phyloP scores from a whole-genome alignment of 2,797 vertebrate species.

The Gouania willdenowi region DNA sequence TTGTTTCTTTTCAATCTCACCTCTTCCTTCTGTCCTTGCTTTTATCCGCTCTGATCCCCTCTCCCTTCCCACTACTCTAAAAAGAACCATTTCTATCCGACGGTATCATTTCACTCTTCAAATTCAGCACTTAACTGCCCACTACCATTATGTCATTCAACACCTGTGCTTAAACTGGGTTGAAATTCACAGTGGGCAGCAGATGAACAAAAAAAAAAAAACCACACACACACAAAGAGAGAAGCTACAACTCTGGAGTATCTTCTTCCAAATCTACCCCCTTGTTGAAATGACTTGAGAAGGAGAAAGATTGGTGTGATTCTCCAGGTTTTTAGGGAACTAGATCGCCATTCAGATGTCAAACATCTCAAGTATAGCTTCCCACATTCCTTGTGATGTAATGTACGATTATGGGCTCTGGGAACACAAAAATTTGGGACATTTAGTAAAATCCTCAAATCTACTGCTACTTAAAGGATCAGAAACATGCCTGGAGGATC shows the following conservation, averaged over 20 bases:
- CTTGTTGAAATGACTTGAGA: slow-evolving; percentile 8
- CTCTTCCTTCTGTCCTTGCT: slow-evolving; percentile 60
- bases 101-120: slow-evolving; percentile 67
- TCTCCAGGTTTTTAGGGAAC: not conserved
- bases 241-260: slow-evolving; percentile 12
- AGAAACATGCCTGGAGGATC: slow-evolving; percentile 47
- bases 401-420: slow-evolving; percentile 51
- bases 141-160: slow-evolving; percentile 70
- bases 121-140: slow-evolving; percentile 59
- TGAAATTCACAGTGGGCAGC: slow-evolving; percentile 47
- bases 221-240: too few species aligned
- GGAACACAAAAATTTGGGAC: slow-evolving; percentile 34
- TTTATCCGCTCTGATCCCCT: slow-evolving; percentile 67
- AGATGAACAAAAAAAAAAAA: slow-evolving; percentile 21
- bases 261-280: slow-evolving; percentile 22
- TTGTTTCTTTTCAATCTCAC: slow-evolving; percentile 69
- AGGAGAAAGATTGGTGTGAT: not conserved
- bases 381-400: slow-evolving; percentile 45
- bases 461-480: slow-evolving; percentile 66
- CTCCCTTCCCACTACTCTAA: slow-evolving; percentile 53
- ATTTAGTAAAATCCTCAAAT: slow-evolving; percentile 58
- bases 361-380: slow-evolving; percentile 3
- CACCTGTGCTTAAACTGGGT: slow-evolving; percentile 60
- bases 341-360: not conserved
- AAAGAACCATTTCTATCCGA: slow-evolving; percentile 59